phyloP scores from a whole-genome alignment of 2,113 vertebrate genomes.

The Gymnorhina tibicen region DNA sequence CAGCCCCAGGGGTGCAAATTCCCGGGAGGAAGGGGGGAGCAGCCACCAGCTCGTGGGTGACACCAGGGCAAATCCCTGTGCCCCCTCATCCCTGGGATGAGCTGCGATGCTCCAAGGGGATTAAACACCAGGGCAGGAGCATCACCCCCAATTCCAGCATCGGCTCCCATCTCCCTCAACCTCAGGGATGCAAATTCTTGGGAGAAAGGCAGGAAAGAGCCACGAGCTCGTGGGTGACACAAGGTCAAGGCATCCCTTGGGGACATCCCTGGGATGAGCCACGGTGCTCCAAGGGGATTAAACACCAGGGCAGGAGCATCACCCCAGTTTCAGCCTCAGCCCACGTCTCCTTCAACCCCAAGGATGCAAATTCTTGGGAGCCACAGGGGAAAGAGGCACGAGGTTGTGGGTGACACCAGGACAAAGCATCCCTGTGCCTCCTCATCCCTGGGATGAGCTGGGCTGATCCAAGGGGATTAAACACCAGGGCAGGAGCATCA shows the following conservation, averaged over 20 bases:
- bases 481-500: not conserved
- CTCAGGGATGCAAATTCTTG: not conserved
- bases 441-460: not conserved
- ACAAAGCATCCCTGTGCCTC: no score
- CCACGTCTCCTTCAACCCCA: accelerated
- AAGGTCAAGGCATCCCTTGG: no score
- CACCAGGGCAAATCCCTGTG: not conserved
- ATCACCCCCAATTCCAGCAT: not conserved
- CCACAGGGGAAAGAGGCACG: not conserved
- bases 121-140: accelerated
- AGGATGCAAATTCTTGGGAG: not conserved
- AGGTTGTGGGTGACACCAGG: not conserved
- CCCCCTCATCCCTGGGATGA: not conserved
- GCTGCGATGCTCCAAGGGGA: accelerated
- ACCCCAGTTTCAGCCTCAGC: not conserved
- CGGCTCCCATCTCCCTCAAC: not conserved
- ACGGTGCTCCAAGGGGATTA: accelerated
- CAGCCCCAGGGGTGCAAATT: accelerated
- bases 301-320: not conserved
- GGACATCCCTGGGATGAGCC: not conserved
- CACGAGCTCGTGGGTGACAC: not conserved
- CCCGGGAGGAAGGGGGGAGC: accelerated
- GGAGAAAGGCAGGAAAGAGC: not conserved
- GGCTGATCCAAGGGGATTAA: accelerated
- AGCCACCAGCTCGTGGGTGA: not conserved